Evolutionary conservation across 2,797 vertebrate species (phyloP).

Genomic region (Hafferia zeledoni): DNA sequence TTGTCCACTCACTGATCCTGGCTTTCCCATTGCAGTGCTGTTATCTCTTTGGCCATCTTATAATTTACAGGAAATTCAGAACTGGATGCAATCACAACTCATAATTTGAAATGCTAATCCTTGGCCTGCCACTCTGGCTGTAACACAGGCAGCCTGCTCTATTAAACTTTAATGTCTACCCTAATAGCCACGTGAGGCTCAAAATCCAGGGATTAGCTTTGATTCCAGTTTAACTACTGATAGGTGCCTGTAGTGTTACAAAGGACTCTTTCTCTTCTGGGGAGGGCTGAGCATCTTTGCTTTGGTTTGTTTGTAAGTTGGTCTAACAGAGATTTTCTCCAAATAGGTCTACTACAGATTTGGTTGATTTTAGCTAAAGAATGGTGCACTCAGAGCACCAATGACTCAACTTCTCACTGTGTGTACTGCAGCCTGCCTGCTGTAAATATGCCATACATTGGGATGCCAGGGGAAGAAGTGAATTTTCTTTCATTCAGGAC

Average conservation of each 20-base stretch:
- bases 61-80: conserved; percentile 59
- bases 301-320: conserved; percentile 15
- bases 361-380: neutral
- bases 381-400: neutral
- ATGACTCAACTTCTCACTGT: neutral
- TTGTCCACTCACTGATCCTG: neutral
- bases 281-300: neutral
- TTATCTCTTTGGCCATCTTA: neutral
- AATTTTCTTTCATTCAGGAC: neutral
- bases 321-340: neutral
- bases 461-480: neutral
- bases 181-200: conserved; percentile 51
- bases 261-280: conserved; percentile 42
- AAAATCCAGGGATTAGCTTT: conserved; percentile 72
- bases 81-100: conserved; percentile 48
- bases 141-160: conserved; percentile 46
- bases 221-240: conserved; percentile 64
- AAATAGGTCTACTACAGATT: neutral
- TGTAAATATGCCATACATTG: neutral
- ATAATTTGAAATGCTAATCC: conserved; percentile 64
- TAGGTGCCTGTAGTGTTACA: conserved; percentile 39
- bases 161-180: conserved; percentile 55
- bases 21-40: neutral
- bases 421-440: neutral
- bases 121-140: conserved; percentile 55